phyloP scores from a whole-genome alignment of 2,113 vertebrate genomes.

The Sylvia atricapilla region DNA sequence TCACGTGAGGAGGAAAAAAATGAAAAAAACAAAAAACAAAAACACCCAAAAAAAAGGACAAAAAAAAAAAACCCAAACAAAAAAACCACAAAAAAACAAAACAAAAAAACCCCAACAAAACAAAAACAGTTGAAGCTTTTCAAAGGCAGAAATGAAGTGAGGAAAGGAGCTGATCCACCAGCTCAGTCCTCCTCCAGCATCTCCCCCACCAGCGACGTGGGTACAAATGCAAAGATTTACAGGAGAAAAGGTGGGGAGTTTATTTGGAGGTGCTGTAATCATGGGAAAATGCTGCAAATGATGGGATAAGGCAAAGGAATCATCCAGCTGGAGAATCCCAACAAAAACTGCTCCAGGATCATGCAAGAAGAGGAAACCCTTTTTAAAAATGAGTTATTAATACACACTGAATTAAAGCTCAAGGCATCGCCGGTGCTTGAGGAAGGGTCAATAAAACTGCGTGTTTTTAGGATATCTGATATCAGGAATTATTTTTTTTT shows the following conservation, averaged over 20 bases:
- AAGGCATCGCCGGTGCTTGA: background rate
- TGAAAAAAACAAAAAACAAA: too few species aligned
- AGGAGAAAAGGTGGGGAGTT: rapidly evolving
- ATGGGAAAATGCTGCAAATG: background rate
- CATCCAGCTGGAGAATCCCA: background rate
- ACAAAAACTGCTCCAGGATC: background rate
- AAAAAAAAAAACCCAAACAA: too few species aligned
- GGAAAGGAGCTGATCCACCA: background rate
- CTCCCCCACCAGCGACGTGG: background rate
- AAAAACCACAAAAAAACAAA: too few species aligned
- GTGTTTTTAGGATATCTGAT: background rate
- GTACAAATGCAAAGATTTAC: background rate
- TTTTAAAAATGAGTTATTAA: background rate
- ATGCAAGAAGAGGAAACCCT: background rate
- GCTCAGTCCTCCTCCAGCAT: background rate
- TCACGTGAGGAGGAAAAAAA: background rate
- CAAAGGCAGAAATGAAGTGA: background rate
- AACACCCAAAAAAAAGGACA: too few species aligned
- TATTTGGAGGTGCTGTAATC: background rate
- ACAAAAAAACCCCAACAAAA: too few species aligned
- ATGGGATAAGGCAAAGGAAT: background rate
- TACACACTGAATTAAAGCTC: background rate
- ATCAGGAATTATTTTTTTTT: background rate
- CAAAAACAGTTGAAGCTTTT: background rate
- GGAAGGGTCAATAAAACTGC: rapidly evolving